Evolutionary conservation across 2,888 invertebrate genomes (phyloP), one percentile per base, ranked within the genome.

Genomic region (Dichetophora obliterata): DNA sequence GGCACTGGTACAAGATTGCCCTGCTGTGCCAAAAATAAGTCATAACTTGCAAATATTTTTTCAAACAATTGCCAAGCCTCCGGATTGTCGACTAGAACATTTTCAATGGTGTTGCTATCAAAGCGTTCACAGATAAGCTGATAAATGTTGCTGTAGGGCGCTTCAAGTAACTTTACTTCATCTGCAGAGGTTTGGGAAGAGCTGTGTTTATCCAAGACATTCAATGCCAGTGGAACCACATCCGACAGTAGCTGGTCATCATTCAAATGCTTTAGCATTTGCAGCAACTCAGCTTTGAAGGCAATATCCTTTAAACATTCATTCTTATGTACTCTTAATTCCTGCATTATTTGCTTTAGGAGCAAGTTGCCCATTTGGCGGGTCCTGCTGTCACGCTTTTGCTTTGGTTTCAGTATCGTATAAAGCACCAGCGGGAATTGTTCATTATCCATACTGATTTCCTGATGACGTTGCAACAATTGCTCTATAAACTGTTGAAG

Each of bases 381-480:
- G 1, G n/a, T n/a, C 9, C 9, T 5, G 6, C 5, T 11, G 6
- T 5, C 54, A 2, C 3, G 37, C 1, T 61, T 31, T 22, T 79
- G 79, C 27, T 34, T 34, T 37, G 77, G 70, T n/a, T 81, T 81
- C 11, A 94, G 81, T 75, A 93, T 88, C 14, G 92, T 92, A 80
- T 92, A 93, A 1, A 95, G 84, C 24, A 93, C 89, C 54, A 94
- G 88, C 0, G 92, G 90, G 22, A 94, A 87, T 84, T 95, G 95
- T 79, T 94, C 92, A 52, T 91, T 88, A 83, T 95, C 95, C 79
- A 94, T 86, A 37, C 91, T 80, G 57, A 95, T 90, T 85, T 95
- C 95, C 75, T 91, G 89, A 78, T 89, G 89, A 61, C 91, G 91
- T 48, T 81, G 82, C 16, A 88, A 63, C 16, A 89, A 75, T 8